Evolutionary conservation across 2,113 vertebrate genomes (phyloP).

Genomic region (Rhinopomastus cyanomelas): DNA sequence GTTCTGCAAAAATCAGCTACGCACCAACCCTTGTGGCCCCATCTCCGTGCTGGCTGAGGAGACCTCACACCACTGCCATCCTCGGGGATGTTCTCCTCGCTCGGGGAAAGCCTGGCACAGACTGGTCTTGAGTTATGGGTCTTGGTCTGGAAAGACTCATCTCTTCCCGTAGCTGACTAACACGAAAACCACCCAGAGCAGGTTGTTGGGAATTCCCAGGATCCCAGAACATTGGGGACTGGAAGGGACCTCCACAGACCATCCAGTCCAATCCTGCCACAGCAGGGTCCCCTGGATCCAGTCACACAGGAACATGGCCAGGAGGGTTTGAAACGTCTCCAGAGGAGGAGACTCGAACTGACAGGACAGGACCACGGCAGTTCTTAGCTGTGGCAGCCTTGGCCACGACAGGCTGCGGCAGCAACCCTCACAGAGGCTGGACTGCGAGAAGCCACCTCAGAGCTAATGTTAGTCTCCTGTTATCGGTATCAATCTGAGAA

Average conservation of each 20-base stretch:
- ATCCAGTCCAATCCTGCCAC: too few species aligned
- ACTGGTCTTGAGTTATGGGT: neutral
- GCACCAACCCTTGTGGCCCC: neutral
- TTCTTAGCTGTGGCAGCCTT: neutral
- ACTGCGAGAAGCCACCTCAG: neutral
- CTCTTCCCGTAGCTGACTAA: neutral
- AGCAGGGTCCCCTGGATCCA: too few species aligned
- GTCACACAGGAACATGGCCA: too few species aligned
- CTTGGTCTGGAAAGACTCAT: constrained; percentile 5
- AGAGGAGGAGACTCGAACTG: too few species aligned
- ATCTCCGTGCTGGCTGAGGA: neutral
- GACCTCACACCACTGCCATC: neutral
- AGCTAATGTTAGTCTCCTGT: neutral
- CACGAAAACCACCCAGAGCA: neutral
- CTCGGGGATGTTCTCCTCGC: too few species aligned
- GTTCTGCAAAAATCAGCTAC: neutral
- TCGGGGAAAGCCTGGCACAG: neutral
- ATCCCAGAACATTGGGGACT: too few species aligned
- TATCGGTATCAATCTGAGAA: neutral
- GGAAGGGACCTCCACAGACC: too few species aligned
- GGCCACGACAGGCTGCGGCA: neutral
- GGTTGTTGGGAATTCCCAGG: neutral
- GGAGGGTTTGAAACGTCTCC: too few species aligned
- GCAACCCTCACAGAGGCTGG: neutral
- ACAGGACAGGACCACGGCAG: too few species aligned